A percentile compares a stretch with the other conserved stretches of the same genome.
Conservation (phyloP, 2,797 vertebrate genomes). For the Myripristis murdjan region DNA sequence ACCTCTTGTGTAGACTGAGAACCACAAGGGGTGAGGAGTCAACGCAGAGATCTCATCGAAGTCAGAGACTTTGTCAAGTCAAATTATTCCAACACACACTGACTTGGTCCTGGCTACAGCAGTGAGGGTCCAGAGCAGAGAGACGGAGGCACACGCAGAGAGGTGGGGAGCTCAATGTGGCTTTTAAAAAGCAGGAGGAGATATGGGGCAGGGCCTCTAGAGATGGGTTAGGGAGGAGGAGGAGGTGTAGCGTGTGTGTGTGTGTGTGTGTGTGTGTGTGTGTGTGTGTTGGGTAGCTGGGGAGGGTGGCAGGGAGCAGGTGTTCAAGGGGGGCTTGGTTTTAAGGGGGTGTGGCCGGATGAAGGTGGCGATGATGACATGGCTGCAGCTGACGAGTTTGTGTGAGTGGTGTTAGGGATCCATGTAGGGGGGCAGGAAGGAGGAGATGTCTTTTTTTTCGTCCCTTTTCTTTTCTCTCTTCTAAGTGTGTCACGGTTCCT, state of each 20-base stretch:
- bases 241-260: constrained; percentile 2
- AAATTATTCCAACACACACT: constrained; percentile 22
- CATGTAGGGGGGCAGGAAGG: constrained; percentile 1
- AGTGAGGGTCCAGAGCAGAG: constrained; percentile 4
- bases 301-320: constrained; percentile 67
- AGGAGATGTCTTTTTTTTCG: background rate
- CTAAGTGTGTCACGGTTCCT: constrained; percentile 18
- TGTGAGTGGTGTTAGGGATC: constrained; percentile 11
- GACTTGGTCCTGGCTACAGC: background rate
- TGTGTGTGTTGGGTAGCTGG: constrained; percentile 16
- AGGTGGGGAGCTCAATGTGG: constrained; percentile 15
- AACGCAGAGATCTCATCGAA: background rate
- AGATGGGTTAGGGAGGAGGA: constrained; percentile 20
- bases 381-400: background rate
- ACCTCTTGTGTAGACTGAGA: constrained; percentile 48
- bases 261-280: background rate
- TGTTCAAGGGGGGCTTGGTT: constrained; percentile 36
- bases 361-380: constrained; percentile 28
- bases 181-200: constrained; percentile 20
- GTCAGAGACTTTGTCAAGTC: background rate
- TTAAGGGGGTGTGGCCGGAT: constrained; percentile 36
- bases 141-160: constrained; percentile 18
- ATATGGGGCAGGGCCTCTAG: constrained; percentile 40
- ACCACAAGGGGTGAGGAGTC: constrained; percentile 24
- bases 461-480: background rate